Base-by-base conservation (phyloP, 2,797 vertebrate genomes). In the Ateles fusciceps region DNA sequence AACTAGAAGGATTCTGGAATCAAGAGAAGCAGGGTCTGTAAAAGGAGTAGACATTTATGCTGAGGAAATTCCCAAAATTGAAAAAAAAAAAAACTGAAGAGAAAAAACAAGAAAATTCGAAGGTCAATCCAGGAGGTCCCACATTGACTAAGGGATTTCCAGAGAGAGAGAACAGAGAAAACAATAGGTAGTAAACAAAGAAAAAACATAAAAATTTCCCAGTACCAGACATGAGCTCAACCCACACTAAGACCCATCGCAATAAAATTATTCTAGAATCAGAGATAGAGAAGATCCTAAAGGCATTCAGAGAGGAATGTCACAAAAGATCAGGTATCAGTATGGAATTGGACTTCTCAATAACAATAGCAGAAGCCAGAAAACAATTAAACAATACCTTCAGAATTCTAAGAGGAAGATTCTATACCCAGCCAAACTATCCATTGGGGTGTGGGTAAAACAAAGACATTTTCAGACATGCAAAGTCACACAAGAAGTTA, bases 401-500 rank as follows among this genome's bases (percentile, higher is more conserved):
- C 68, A 57, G 50, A 90, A 90, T 64, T 61, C 36, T 44, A 30
- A 87, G 30, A 6, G 22, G 33, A 33, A 28, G 17, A 90, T 96
- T 87, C 33, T 55, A 94, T 87, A 74, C 61, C 80, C 85, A 92
- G 39, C 68, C 42, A 85, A 95, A 90, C 57, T 89, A 44, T 48
- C 87, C 55, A 39, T 4, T 68, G n/a, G 24, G 7, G 6, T 48
- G 2, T 48, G 17, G 8, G 4, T 44, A 46, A 87, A 85, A 81
- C 33, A 72, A 72, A 55, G 68, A 76, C 13, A 5, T 24, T 68
- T 81, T 68, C 64, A 92, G 28, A 78, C 2, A 61, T 5, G 2
- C 21, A 83, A 81, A 78, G 30, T 59, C n/a, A 88, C 21, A 17
- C 7, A 39, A 48, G 26, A 26, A 61, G 55, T 75, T 84, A 46